phyloP scores from a whole-genome alignment of 2,113 vertebrate species.

The Hassar affinis region DNA sequence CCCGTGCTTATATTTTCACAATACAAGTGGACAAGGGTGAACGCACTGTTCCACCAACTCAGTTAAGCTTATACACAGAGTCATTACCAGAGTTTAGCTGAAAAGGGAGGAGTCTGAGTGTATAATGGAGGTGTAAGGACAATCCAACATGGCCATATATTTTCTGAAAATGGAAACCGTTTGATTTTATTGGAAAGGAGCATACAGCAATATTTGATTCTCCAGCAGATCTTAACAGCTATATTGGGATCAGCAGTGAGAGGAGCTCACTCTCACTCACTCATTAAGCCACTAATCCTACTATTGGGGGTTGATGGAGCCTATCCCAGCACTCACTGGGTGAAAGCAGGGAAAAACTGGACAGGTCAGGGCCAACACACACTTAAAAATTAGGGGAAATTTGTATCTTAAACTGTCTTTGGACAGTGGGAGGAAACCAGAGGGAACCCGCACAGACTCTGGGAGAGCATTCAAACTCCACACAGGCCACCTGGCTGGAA shows the following conservation, averaged over 20 bases:
- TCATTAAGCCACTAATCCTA: no score
- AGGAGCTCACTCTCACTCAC: not conserved
- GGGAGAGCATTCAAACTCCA: no score
- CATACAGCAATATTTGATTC: no score
- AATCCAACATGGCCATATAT: not conserved
- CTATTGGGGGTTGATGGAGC: no score
- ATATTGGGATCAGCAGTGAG: conserved; percentile 24
- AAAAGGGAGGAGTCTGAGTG: not conserved
- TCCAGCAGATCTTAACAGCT: conserved; percentile 26
- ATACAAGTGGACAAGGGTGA: conserved; percentile 36
- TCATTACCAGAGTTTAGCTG: not conserved
- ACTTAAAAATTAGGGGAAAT: no score
- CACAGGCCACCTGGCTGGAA: no score
- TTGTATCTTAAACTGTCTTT: no score
- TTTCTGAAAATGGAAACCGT: not conserved
- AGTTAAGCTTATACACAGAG: conserved; percentile 44
- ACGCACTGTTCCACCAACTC: conserved; percentile 21
- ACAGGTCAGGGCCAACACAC: no score
- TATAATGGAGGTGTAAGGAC: conserved; percentile 7
- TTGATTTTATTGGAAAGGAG: conserved; percentile 7
- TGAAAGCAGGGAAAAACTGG: no score
- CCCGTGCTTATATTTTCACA: conserved; percentile 40
- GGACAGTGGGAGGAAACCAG: no score
- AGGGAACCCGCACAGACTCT: no score
- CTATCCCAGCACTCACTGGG: no score